Evolutionary conservation across 2,797 vertebrate species (phyloP).

Genomic region (Vespertilio murinus): DNA sequence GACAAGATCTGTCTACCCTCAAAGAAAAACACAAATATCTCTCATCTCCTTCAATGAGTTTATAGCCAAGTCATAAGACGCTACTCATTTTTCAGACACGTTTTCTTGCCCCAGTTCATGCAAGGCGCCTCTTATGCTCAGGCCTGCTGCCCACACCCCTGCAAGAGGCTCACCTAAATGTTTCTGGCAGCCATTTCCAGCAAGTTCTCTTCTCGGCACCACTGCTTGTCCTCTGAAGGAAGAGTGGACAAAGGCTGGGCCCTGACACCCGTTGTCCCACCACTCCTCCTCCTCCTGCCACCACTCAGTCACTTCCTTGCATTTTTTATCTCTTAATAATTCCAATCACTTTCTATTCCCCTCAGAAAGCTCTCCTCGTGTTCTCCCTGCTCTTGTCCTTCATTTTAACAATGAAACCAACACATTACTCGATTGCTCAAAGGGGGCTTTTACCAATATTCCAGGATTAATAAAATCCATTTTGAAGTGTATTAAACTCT

Average conservation of each 20-base stretch:
- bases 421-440: neutral
- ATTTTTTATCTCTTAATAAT: neutral
- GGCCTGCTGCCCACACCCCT: neutral
- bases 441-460: neutral
- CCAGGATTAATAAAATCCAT: neutral
- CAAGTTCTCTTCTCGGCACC: neutral
- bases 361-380: neutral
- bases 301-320: neutral
- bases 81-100: neutral
- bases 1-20: neutral
- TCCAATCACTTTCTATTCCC: neutral
- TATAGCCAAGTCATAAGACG: neutral
- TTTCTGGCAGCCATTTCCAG: neutral
- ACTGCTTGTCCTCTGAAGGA: neutral
- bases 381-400: neutral
- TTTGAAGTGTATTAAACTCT: neutral
- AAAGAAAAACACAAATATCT: neutral
- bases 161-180: fast-evolving
- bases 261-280: neutral
- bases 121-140: neutral
- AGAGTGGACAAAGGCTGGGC: fast-evolving
- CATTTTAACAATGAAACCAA: neutral
- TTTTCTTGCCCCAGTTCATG: neutral
- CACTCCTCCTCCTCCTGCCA: neutral
- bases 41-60: neutral